Conservation (phyloP, 2,113 vertebrate species). For the Panthera tigris region DNA sequence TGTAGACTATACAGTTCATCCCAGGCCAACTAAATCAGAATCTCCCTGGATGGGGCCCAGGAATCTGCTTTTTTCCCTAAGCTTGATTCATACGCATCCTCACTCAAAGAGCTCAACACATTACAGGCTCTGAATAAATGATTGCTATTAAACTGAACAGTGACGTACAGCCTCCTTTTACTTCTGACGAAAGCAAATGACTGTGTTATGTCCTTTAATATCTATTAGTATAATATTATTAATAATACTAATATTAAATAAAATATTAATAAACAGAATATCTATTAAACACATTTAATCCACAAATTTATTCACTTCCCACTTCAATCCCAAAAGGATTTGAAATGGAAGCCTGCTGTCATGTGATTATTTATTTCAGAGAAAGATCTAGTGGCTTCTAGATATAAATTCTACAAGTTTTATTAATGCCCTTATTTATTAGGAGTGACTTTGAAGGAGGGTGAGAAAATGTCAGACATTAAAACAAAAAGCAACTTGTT, state of each 20-base stretch:
- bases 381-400: background rate
- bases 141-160: background rate
- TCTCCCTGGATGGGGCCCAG: background rate
- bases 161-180: background rate
- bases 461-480: conserved; percentile 3
- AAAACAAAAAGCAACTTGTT: background rate
- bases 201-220: background rate
- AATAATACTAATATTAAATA: background rate
- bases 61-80: background rate
- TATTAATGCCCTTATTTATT: background rate
- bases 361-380: background rate
- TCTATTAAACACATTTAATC: background rate
- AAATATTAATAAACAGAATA: background rate
- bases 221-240: background rate
- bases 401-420: background rate
- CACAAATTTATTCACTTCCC: background rate
- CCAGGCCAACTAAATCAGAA: background rate
- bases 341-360: background rate
- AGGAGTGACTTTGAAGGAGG: background rate
- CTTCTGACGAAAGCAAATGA: background rate
- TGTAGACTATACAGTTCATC: background rate
- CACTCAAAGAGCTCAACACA: background rate
- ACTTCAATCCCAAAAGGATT: conserved; percentile 28
- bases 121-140: background rate
- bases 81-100: background rate